phyloP scores from a whole-genome alignment of 64 coral and sea anemone species.

The Actinia equina region DNA sequence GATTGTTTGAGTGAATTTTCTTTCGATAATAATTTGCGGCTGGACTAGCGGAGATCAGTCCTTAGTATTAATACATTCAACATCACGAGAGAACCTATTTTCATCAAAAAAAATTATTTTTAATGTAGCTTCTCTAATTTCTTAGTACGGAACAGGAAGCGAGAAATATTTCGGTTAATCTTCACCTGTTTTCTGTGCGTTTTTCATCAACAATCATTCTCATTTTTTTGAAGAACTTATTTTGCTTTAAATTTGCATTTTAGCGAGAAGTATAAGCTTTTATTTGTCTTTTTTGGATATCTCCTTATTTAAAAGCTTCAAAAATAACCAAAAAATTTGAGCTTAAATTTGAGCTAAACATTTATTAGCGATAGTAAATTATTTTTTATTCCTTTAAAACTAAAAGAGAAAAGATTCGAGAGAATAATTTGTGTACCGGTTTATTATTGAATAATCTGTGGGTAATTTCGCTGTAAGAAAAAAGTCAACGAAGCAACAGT shows the following conservation, averaged over 20 bases:
- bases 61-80: not conserved
- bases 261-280: not conserved
- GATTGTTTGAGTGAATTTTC: no score
- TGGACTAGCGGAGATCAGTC: no score
- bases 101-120: not conserved
- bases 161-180: not conserved
- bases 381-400: no score
- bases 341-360: no score
- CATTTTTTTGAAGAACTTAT: not conserved
- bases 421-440: no score
- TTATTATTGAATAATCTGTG: no score
- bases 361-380: no score
- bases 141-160: not conserved
- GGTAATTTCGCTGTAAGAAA: no score
- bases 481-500: no score
- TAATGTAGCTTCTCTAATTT: not conserved
- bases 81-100: not conserved
- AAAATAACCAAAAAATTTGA: not conserved
- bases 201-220: not conserved
- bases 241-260: not conserved
- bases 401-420: no score
- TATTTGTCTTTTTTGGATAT: not conserved
- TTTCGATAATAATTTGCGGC: no score
- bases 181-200: not conserved
- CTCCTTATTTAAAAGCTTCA: not conserved